Base-by-base conservation (phyloP, 1,140 invertebrate genomes). In the Drosophila littoralis region DNA sequence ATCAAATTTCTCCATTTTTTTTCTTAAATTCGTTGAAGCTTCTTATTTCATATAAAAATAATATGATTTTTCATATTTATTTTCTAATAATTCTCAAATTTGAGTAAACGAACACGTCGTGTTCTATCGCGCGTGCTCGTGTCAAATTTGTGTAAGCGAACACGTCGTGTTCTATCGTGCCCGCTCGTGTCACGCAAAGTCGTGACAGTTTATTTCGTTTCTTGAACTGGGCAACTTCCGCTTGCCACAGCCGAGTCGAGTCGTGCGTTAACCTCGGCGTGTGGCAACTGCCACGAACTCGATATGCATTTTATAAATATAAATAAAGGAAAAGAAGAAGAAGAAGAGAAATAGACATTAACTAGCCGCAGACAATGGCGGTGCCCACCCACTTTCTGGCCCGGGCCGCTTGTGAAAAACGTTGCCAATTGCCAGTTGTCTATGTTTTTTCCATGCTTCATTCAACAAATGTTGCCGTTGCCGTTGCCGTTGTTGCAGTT, bases 231-330 rank as follows among this genome's bases (percentile, higher is more conserved):
- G 42, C 63, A 74, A 74, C 68, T 88, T 85, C 79, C 83, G 83
- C 83, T 85, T 81, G 75, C 78, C 58, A 28, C 13, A 48, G 50
- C 57, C 9, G 15, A 32, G 22, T 45, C 46, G 59, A 63, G 67
- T 77, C 82, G 82, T 82, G 79, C 82, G 77, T 88, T 86, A 77
- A 86, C 82, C 82, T 55, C 72, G 58, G 51, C 63, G 55, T 42
- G 40, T 65, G 36, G 65, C 48, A 66, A 74, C 42, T 65, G 28
- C 35, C 45, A 54, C 71, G 36, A 42, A 13, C 55, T 51, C 52
- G 60, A 55, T 55, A 71, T 69, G 77, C 35, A 72, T 63, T 80
- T 85, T 66, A 84, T 64, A 22, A 40, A 68, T 45, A 70, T 68
- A 15, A 10, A 8, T 65, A 68, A 57, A 71, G 74, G n/a, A 3